phyloP scores from a whole-genome alignment of 2,113 vertebrate species.

The Dasypus novemcinctus region DNA sequence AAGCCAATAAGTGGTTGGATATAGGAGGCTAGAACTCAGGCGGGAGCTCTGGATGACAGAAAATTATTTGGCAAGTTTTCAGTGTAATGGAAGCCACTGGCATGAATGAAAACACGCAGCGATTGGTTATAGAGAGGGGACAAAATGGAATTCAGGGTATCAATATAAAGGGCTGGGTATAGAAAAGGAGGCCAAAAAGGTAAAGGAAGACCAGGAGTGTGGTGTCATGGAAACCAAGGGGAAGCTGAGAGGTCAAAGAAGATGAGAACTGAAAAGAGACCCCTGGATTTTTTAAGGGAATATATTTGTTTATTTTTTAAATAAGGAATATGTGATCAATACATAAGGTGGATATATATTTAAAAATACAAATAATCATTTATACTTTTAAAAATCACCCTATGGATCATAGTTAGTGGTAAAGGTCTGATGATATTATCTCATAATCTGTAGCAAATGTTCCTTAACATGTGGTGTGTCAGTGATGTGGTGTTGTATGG shows the following conservation, averaged over 20 bases:
- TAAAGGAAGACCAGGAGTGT: neutral
- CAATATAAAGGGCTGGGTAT: neutral
- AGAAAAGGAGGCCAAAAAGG: neutral
- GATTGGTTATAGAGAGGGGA: neutral
- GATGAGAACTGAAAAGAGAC: neutral
- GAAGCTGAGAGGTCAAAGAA: neutral
- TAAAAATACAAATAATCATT: neutral
- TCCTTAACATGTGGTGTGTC: too few relatives aligned
- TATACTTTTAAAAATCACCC: slow-evolving; percentile 1
- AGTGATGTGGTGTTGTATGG: too few relatives aligned
- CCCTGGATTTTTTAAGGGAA: neutral
- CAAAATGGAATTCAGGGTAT: neutral
- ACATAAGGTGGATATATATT: neutral
- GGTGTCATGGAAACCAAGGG: neutral
- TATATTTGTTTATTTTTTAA: slow-evolving; percentile 37
- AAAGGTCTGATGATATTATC: too few relatives aligned
- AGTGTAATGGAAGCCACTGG: neutral
- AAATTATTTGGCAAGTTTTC: neutral
- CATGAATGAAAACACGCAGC: neutral
- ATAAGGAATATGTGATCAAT: slow-evolving; percentile 24
- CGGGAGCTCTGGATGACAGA: neutral
- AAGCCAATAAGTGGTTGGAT: neutral
- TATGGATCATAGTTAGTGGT: too few relatives aligned
- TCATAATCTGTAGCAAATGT: too few relatives aligned
- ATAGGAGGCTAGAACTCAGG: neutral